Evolutionary conservation across 2,888 invertebrate species (phyloP), one percentile per base, ranked within the genome.

Genomic region (Machimus atricapillus): DNA sequence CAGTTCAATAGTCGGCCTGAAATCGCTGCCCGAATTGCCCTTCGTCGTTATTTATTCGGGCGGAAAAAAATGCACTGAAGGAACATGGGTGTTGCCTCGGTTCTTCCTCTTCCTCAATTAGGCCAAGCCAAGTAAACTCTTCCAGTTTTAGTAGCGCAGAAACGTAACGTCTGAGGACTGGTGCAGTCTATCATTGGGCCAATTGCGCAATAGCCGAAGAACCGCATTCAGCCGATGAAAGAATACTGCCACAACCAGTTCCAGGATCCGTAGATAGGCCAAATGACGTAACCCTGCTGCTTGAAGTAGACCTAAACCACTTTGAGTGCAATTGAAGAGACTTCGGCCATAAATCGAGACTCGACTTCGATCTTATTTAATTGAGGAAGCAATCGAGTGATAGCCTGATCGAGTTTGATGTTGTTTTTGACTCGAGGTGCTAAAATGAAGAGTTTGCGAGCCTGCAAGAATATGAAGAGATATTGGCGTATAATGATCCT

Each of bases 61-160:
- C 23, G 78, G 23, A 12, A 27, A 43, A 37, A 78, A 46, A 19
- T 78, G 23, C 19, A 46, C 43, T 37, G 40, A 43, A 78, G 43
- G 78, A 78, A 78, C 40, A 78, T 78, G 43, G 78, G 78, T 43
- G 40, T 78, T 23, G 40, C 8, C 43, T 16, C 43, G 23, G 14
- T 46, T 14, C 46, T 78, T 78, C 78, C 78, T 78, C 40, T 78
- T 78, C 78, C 78, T 66, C 66, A 66, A 66, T 66, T 66, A 23
- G 12, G 27, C 27, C 4, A 66, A 23, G 23, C 23, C 2, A 66
- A 66, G 27, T 66, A 23, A 66, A 66, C 66, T 66, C 66, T 27
- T 9, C 66, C 12, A 7, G 56, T 66, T 66, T 66, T 23, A 23
- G 66, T 14, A 19, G 66, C 23, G 66, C 66, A 66, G 23, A 8